Percentiles rank a stretch among this genome's conserved stretches.
These are phyloP conservation scores for Sebastes schlegelii DNA, from an alignment of 2,113 vertebrate species.

Conservation along the genomic window DNA sequence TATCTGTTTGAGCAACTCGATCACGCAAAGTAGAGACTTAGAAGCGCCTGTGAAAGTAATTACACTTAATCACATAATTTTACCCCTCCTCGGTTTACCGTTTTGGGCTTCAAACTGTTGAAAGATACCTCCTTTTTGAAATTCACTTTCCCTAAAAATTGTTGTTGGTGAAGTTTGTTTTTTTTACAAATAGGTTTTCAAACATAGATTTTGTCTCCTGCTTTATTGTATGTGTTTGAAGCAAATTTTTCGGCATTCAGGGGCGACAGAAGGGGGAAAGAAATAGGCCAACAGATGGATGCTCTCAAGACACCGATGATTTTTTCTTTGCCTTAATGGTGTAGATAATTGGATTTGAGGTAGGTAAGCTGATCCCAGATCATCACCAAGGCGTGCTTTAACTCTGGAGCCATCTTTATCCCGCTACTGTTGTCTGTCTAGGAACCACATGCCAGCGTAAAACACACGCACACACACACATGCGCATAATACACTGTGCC, in stretches of 20 bases:
- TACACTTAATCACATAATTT: constrained; percentile 71
- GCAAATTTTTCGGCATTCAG: constrained; percentile 12
- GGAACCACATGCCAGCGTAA: constrained; percentile 61
- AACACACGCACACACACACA: constrained; percentile 21
- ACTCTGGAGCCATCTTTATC: constrained; percentile 77
- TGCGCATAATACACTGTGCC: constrained; percentile 21
- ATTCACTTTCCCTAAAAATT: constrained; percentile 26
- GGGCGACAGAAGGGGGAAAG: background rate
- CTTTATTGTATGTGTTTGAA: constrained; percentile 17
- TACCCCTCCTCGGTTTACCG: constrained; percentile 54
- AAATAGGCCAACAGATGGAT: constrained; percentile 63
- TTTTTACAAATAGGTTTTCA: constrained; percentile 21
- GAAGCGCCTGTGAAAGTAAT: constrained; percentile 55
- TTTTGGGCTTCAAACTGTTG: constrained; percentile 39
- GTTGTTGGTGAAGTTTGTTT: background rate
- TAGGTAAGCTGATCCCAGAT: constrained; percentile 71
- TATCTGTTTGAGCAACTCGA: constrained; percentile 48
- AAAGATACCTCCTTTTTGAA: constrained; percentile 34
- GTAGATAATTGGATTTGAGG: constrained; percentile 76
- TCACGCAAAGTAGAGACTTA: constrained; percentile 47
- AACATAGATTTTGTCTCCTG: background rate
- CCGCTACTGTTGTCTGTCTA: constrained; percentile 68
- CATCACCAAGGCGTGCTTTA: constrained; percentile 65
- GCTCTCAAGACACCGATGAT: constrained; percentile 38
- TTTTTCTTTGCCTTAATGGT: constrained; percentile 58